Base-by-base conservation (phyloP, 2,797 vertebrate species). In the Limosa lapponica region DNA sequence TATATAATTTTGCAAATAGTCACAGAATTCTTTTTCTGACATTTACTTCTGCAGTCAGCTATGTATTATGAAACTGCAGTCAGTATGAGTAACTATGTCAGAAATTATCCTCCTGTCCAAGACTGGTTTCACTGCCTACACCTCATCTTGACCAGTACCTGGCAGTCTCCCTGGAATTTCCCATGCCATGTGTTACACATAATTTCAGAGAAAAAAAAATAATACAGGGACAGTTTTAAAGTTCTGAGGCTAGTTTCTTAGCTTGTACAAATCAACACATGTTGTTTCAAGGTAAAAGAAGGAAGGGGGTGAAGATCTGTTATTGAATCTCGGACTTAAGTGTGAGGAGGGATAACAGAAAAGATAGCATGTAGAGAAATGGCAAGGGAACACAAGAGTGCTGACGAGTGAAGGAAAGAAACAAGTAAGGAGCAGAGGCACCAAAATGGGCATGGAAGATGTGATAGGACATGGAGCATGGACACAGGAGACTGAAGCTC, bases 151-250 rank as follows among this genome's bases (percentile, higher is more conserved):
- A 34, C 24, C 30, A 57, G 25, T 19, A 75, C 10, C 37, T n/a
- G 14, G 10, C 24, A 44, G 9, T 51, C 22, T 69, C 34, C 22
- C 24, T 87, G 74, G 48, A 87, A 71, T 87, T 83, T 83, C 19
- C 13, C 11, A 19, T 48, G 4, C 5, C 0, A 0, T 28, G 2
- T 44, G 7, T 61, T 43, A 67, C 8, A 20, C 1, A 24, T 12
- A n/a, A 61, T 66, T 69, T 70, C 37, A 73, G 32, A 72, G 32
- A 11, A 54, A 52, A 83, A 49, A 39, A 24, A 12, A 39, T 7
- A 5, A 5, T 23, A 52, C 22, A 62, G 36, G 20, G 74, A 44
- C 2, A n/a, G 39, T 79, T 65, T 66, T 14, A 7, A 71, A 66
- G 20, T 82, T 75, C 25, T 36, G 23, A 67, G 18, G 28, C 15